A percentile compares a stretch with the other conserved stretches of the same genome.
Conservation (phyloP, 1,140 invertebrate species). For the Carposina sasakii region DNA sequence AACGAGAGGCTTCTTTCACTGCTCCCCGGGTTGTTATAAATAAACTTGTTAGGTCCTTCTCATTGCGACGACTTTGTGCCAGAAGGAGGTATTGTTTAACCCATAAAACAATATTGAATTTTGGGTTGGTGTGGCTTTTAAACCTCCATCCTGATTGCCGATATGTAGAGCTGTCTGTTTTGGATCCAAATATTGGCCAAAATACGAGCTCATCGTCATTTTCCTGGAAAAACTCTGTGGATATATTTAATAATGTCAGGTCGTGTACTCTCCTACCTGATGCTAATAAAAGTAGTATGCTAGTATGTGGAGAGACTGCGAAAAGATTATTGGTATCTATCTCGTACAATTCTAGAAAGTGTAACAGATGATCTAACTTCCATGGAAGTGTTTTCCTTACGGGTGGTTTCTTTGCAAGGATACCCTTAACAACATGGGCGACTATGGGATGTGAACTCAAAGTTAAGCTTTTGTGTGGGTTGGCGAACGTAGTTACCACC, state of each 20-base stretch:
- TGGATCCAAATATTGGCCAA: conserved; percentile 8
- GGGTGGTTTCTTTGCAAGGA: neutral
- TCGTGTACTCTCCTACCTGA: conserved; percentile 4
- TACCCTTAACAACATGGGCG: neutral
- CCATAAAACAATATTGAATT: neutral
- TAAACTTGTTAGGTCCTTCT: neutral
- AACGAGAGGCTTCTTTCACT: conserved; percentile 1
- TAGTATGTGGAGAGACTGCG: neutral
- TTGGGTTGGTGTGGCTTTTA: neutral
- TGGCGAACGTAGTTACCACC: neutral
- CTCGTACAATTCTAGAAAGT: neutral
- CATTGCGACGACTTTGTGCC: neutral
- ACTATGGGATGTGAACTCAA: neutral
- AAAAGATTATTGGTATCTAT: neutral
- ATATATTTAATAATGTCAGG: neutral
- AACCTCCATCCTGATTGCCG: conserved; percentile 4
- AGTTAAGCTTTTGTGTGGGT: neutral
- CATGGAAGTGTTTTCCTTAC: neutral
- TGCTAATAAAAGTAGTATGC: neutral
- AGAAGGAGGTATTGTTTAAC: neutral
- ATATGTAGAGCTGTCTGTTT: neutral
- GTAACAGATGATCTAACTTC: neutral
- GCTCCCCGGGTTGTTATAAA: conserved; percentile 1
- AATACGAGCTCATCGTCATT: neutral
- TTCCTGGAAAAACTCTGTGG: neutral